Base-by-base conservation (phyloP, 2,797 vertebrate species). In the Pipistrellus nathusii region DNA sequence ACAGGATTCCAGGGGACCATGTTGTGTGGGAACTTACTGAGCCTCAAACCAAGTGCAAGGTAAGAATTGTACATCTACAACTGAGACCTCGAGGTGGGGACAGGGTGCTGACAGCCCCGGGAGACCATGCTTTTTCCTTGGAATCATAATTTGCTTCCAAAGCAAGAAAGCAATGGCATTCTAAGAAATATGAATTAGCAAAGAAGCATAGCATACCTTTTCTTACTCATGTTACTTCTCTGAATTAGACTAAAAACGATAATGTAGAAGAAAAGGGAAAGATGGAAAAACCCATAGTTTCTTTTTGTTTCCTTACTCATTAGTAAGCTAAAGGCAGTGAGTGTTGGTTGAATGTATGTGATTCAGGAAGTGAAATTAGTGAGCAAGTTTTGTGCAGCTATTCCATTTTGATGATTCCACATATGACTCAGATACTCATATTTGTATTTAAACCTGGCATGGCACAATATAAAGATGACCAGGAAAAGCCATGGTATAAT, bases 401-500 rank as follows among this genome's bases (percentile, higher is more conserved):
- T 81, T 71, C 14, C 21, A 10, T 17, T 77, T 66, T 4, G 5
- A 3, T 76, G 41, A 55, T 69, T 76, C 3, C 59, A 66, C 14
- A 6, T 41, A 10, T 57, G 25, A 59, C 20, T 51, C 76, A 59
- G 68, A 41, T 57, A 3, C 11, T 25, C 14, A 44, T 18, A 35
- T 72, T 86, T 91, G 25, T 55, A 81, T 32, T 94, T 81, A 75
- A 76, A 75, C 84, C 12, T 15, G 12, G 17, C 13, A 35, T 32
- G 68, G 64, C 44, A 85, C 5, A 59, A 44, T 80, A 68, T 21
- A 91, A 85, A 73, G 17, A 55, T 41, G 46, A 35, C 6, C 25
- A 27, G 14, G 44, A 64, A 83, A 64, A 69, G 21, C 59, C 68
- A 11, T 5, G 2, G 2, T 69, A 62, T 62, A 59, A 76, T 44